Conservation (phyloP, 37 sponge, comb jelly and placozoan genomes). For the Amphimedon queenslandica region DNA sequence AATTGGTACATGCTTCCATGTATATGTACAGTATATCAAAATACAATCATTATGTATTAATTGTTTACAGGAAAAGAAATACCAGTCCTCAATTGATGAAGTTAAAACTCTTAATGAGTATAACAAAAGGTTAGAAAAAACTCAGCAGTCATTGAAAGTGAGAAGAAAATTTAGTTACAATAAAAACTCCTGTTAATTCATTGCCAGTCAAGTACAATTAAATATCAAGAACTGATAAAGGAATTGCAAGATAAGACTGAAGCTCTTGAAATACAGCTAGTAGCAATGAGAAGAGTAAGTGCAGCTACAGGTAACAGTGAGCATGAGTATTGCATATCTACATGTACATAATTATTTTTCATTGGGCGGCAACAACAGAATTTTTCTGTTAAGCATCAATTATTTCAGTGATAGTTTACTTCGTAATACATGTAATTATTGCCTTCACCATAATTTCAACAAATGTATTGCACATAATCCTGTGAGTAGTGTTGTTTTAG, state of each 20-base stretch:
- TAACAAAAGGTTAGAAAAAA: neutral
- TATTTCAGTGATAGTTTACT: too few relatives aligned
- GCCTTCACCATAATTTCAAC: too few relatives aligned
- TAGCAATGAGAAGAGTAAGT: conserved; percentile 70
- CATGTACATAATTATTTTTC: conserved; percentile 6
- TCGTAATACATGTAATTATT: too few relatives aligned
- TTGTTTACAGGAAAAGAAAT: too few relatives aligned
- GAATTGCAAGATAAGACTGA: conserved; percentile 64
- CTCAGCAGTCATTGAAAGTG: neutral
- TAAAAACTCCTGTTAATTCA: too few relatives aligned
- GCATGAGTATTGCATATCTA: neutral
- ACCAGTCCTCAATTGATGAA: too few relatives aligned
- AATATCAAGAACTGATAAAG: conserved; percentile 51
- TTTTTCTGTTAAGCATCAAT: neutral
- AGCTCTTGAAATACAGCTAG: conserved; percentile 66
- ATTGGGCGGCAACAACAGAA: neutral
- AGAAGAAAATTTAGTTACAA: too few relatives aligned
- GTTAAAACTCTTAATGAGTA: neutral
- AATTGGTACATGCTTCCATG: conserved; percentile 34
- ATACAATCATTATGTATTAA: neutral
- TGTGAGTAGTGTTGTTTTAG: too few relatives aligned
- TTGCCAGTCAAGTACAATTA: conserved; percentile 52
- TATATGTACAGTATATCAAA: neutral
- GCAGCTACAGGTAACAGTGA: neutral
- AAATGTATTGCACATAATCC: too few relatives aligned